Evolutionary conservation across 2,113 vertebrate species (phyloP).

Genomic region (Lophius piscatorius): DNA sequence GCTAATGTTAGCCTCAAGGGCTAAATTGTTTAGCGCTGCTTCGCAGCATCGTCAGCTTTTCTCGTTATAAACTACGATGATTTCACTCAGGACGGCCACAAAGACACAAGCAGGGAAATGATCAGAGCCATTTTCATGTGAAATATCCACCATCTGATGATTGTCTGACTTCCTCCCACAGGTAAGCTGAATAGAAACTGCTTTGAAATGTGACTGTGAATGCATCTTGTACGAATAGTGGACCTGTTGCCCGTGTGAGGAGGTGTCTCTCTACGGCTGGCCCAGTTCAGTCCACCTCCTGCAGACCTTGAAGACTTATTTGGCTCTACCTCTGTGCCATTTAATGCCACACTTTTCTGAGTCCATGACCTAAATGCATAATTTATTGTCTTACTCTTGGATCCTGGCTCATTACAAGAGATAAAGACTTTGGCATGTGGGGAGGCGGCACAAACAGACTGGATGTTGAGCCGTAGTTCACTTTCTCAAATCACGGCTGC

Average conservation of each 20-base stretch:
- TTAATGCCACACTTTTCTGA: constrained; percentile 4
- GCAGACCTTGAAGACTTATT: neutral
- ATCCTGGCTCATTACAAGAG: constrained; percentile 11
- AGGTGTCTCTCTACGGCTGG: neutral
- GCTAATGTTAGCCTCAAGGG: too few relatives aligned
- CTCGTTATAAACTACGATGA: too few relatives aligned
- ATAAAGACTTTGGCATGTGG: neutral
- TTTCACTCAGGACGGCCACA: too few relatives aligned
- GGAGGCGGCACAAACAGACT: neutral
- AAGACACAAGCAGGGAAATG: too few relatives aligned
- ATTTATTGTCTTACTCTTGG: constrained; percentile 12
- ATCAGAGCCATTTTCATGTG: too few relatives aligned
- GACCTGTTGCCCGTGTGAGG: neutral
- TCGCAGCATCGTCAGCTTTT: too few relatives aligned
- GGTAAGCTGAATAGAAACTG: neutral
- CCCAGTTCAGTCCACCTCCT: too few relatives aligned
- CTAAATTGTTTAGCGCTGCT: too few relatives aligned
- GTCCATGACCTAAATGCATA: constrained; percentile 22
- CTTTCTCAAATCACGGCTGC: neutral
- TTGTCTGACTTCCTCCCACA: neutral
- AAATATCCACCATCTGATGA: too few relatives aligned
- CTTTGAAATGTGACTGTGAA: neutral
- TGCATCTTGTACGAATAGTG: neutral
- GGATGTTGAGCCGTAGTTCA: neutral
- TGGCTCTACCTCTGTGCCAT: constrained; percentile 1